Evolutionary conservation across 2,888 invertebrate species (phyloP).

Genomic region (Ctena decussata): DNA sequence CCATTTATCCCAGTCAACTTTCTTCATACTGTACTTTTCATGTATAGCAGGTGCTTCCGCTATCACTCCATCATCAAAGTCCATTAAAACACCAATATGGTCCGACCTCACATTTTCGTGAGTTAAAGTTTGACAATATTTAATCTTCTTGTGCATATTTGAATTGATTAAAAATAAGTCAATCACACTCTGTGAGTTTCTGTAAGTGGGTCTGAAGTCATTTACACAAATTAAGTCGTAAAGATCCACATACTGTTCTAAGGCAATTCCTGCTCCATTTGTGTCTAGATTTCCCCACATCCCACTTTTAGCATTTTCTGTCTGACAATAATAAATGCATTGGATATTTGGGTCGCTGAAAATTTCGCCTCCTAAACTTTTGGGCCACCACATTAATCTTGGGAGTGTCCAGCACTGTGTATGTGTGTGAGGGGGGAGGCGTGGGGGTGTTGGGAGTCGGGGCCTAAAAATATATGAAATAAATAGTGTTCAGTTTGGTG

Average conservation of each 20-base stretch:
- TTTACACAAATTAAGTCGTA: neutral
- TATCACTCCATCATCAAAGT: neutral
- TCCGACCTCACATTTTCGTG: neutral
- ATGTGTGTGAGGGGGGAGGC: too few relatives aligned
- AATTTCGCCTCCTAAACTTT: too few relatives aligned
- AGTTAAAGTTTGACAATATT: neutral
- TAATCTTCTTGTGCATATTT: neutral
- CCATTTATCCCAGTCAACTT: neutral
- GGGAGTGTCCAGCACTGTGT: too few relatives aligned
- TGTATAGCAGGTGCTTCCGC: too few relatives aligned
- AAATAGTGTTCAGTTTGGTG: too few relatives aligned
- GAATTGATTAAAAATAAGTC: neutral
- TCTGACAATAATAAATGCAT: too few relatives aligned
- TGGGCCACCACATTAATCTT: too few relatives aligned
- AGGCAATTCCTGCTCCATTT: neutral
- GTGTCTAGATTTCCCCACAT: neutral
- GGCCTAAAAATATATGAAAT: too few relatives aligned
- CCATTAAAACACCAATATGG: neutral
- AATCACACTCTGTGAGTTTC: constrained; percentile 4
- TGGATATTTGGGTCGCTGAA: too few relatives aligned
- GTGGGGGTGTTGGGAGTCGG: too few relatives aligned
- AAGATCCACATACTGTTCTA: neutral
- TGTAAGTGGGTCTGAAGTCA: neutral
- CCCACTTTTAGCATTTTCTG: neutral
- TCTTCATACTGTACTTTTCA: too few relatives aligned